Evolutionary conservation across 2,888 invertebrate species (phyloP).

Genomic region (Microctonus aethiopoides): DNA sequence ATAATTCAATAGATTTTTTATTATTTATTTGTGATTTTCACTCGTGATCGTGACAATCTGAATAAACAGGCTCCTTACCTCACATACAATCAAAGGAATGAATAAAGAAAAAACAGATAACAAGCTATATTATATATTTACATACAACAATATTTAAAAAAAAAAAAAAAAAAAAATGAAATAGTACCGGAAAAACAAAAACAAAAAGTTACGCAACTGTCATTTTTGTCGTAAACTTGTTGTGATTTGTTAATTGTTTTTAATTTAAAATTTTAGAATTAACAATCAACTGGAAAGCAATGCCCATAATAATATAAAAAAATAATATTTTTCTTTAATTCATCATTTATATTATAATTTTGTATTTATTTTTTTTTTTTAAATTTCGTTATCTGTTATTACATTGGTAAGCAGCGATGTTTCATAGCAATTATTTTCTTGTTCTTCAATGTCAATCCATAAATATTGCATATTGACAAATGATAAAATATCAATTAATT

Average conservation of each 20-base stretch:
- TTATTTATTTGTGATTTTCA: background rate
- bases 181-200: slow-evolving; percentile 54
- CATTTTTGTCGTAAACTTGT: background rate
- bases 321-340: background rate
- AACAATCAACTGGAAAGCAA: no score
- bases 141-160: slow-evolving; percentile 60
- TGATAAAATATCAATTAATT: slow-evolving; percentile 2
- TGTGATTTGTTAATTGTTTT: background rate
- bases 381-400: slow-evolving; percentile 60
- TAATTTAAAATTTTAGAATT: no score
- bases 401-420: slow-evolving; percentile 57
- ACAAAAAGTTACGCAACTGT: slow-evolving; percentile 37
- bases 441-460: background rate
- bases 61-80: slow-evolving; percentile 65
- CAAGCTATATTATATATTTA: slow-evolving; percentile 67
- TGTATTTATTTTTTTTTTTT: background rate
- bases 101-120: slow-evolving; percentile 50
- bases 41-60: slow-evolving; percentile 29
- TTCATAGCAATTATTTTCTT: background rate
- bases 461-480: background rate
- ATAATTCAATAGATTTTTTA: slow-evolving; percentile 1
- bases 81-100: slow-evolving; percentile 62
- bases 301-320: no score
- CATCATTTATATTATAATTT: background rate
- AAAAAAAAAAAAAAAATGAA: no score